These are phyloP conservation scores for Anodontia alba DNA, from an alignment of 2,888 invertebrate genomes.

Conservation along the genomic window DNA sequence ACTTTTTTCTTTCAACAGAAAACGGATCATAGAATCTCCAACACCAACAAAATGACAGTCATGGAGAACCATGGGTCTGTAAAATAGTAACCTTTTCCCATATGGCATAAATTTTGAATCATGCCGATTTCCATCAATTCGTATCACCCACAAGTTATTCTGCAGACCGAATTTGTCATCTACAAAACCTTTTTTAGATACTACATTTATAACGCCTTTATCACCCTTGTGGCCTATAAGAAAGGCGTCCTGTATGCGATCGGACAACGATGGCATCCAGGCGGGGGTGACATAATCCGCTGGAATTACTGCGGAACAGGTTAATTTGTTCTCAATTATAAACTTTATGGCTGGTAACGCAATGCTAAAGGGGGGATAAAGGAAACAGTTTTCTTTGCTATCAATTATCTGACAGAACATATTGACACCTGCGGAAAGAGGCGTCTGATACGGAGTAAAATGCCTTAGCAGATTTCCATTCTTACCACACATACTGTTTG, in stretches of 20 bases:
- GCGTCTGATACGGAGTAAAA: background rate
- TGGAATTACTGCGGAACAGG: background rate
- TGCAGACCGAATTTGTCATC: background rate
- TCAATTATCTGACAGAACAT: background rate
- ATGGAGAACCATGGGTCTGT: background rate
- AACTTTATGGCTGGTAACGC: background rate
- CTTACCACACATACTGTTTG: background rate
- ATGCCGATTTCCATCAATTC: background rate
- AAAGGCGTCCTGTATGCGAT: background rate
- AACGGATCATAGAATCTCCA: background rate
- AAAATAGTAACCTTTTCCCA: background rate
- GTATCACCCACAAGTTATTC: background rate
- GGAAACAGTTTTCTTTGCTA: background rate
- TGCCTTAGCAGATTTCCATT: background rate
- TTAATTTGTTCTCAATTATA: background rate
- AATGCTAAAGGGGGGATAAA: background rate
- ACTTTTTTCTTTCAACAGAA: background rate
- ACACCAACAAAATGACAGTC: background rate
- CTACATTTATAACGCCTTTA: background rate
- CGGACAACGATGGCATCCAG: background rate
- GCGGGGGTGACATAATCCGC: background rate
- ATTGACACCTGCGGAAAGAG: background rate
- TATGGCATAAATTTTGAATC: background rate
- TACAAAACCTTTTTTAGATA: background rate
- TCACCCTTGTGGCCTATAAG: background rate